Conservation (phyloP, 2,888 invertebrate genomes). For the Drosophila emarginata region DNA sequence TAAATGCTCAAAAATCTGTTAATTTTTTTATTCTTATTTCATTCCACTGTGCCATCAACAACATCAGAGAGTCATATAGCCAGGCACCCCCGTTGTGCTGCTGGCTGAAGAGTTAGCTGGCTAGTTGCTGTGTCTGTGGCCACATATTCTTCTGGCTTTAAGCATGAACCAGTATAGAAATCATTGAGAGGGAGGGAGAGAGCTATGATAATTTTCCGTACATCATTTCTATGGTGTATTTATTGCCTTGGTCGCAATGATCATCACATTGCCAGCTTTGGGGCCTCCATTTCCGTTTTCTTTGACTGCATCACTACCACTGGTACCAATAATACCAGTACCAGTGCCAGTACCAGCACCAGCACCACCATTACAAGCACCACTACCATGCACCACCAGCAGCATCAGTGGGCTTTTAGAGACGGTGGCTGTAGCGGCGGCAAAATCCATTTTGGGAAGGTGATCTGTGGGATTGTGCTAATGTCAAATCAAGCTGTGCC, state of each 20-base stretch:
- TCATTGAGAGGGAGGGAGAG: not conserved
- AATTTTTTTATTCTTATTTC: not conserved
- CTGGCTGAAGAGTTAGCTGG: constrained; percentile 50
- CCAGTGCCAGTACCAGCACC: not conserved
- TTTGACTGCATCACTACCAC: constrained; percentile 19
- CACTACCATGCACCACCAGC: constrained; percentile 54
- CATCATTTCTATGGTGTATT: constrained; percentile 77
- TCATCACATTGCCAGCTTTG: constrained; percentile 51
- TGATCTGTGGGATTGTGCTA: constrained; percentile 80
- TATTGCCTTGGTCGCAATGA: constrained; percentile 71
- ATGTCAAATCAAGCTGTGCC: constrained; percentile 82
- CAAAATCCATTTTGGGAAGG: constrained; percentile 79
- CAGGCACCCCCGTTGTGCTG: constrained; percentile 70
- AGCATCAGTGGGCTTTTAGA: constrained; percentile 29
- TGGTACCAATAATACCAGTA: no score
- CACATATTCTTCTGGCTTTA: constrained; percentile 1
- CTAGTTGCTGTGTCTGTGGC: constrained; percentile 54
- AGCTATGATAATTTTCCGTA: constrained; percentile 72
- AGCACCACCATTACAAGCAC: constrained; percentile 2
- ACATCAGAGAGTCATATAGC: constrained; percentile 36
- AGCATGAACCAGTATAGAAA: not conserved
- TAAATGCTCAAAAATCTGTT: not conserved
- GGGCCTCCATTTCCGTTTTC: constrained; percentile 69
- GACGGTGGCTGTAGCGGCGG: constrained; percentile 53
- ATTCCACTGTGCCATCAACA: constrained; percentile 57